Evolutionary conservation across 2,797 vertebrate species (phyloP).

Genomic region (Urosaurus nigricauda): DNA sequence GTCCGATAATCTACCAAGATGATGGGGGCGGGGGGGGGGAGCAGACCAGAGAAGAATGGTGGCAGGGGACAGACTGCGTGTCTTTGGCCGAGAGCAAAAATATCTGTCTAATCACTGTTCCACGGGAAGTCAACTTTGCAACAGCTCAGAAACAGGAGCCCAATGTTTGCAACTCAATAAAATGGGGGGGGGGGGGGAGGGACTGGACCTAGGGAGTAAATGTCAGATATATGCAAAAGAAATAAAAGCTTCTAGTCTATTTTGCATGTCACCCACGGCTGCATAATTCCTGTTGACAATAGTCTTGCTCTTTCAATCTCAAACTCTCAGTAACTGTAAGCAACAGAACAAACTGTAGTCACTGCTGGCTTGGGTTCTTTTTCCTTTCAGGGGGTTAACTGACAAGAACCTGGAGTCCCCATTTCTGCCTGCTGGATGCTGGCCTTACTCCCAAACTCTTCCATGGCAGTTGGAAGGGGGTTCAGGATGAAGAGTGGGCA

Average conservation of each 20-base stretch:
- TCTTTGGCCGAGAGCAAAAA: constrained; percentile 47
- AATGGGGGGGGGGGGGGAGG: neutral
- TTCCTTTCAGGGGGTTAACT: constrained; percentile 48
- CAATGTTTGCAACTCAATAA: constrained; percentile 41
- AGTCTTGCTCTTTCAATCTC: constrained; percentile 31
- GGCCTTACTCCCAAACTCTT: constrained; percentile 20
- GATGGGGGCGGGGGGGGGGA: neutral
- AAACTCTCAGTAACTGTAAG: constrained; percentile 77
- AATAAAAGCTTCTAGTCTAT: constrained; percentile 64
- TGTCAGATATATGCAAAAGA: constrained; percentile 31
- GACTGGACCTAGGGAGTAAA: neutral
- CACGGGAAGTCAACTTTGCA: constrained; percentile 55
- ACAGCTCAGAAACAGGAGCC: constrained; percentile 58
- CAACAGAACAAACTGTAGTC: constrained; percentile 87
- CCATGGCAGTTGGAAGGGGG: constrained; percentile 17
- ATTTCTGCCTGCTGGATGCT: neutral
- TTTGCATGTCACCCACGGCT: constrained; percentile 72
- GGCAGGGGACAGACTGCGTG: neutral
- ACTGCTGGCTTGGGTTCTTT: constrained; percentile 65
- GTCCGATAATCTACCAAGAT: neutral
- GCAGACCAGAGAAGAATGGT: neutral
- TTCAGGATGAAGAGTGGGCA: neutral
- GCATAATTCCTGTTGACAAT: constrained; percentile 52
- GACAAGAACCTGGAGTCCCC: constrained; percentile 56
- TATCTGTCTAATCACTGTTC: constrained; percentile 64